phyloP scores from a whole-genome alignment of 2,888 invertebrate species.

The Lasioglossum morio region DNA sequence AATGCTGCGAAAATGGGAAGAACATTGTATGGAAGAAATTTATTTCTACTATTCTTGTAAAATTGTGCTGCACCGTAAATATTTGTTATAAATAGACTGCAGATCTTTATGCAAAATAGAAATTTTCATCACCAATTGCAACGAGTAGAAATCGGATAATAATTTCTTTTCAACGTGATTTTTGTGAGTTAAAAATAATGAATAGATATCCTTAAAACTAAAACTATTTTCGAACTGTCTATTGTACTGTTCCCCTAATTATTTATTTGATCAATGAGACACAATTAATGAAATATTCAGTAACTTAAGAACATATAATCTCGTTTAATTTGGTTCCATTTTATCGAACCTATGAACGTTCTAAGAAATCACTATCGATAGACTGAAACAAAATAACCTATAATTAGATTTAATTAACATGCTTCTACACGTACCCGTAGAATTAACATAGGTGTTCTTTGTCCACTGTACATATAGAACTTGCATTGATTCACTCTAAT shows the following conservation, averaged over 20 bases:
- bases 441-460: not conserved
- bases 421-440: not conserved
- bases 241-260: not conserved
- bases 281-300: not conserved
- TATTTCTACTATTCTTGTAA: too few species aligned
- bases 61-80: too few species aligned
- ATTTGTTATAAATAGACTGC: too few species aligned
- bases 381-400: not conserved
- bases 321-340: not conserved
- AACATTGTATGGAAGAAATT: too few species aligned
- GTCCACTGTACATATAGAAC: not conserved
- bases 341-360: not conserved
- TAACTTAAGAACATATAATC: not conserved
- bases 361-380: not conserved
- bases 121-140: too few species aligned
- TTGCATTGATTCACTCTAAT: not conserved
- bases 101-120: too few species aligned
- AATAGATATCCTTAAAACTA: too few species aligned
- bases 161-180: too few species aligned
- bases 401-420: not conserved
- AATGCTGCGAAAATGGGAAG: too few species aligned
- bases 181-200: too few species aligned
- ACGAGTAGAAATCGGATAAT: too few species aligned
- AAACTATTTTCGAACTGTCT: not conserved
- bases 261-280: not conserved